phyloP scores from a whole-genome alignment of 2,113 vertebrate genomes.

The Tychaedon coryphoeus region DNA sequence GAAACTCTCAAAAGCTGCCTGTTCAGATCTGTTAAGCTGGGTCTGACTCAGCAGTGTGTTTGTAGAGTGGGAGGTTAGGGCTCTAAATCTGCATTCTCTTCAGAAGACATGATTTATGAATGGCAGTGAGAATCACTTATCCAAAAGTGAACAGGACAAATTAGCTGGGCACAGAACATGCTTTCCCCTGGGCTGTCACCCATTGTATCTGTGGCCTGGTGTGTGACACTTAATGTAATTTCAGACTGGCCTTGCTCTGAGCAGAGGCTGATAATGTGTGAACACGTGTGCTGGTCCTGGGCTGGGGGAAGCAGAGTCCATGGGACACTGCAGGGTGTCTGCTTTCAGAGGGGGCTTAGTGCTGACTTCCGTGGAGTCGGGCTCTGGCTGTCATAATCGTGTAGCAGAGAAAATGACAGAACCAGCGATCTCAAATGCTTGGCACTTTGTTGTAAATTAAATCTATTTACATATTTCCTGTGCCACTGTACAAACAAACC shows the following conservation, averaged over 20 bases:
- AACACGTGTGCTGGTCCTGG: neutral
- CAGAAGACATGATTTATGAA: neutral
- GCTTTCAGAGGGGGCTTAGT: neutral
- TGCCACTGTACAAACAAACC: slow-evolving; percentile 21
- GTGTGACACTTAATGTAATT: neutral
- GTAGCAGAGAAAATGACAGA: neutral
- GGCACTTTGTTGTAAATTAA: slow-evolving; percentile 12
- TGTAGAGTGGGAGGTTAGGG: neutral
- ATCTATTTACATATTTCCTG: slow-evolving; percentile 44
- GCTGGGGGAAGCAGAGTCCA: neutral
- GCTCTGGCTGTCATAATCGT: neutral
- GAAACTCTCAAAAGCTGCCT: neutral
- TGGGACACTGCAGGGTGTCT: neutral
- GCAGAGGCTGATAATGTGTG: neutral
- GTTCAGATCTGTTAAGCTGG: neutral
- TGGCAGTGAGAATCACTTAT: neutral
- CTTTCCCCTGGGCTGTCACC: neutral
- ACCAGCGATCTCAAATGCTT: neutral
- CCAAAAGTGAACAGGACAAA: neutral
- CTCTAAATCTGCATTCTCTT: neutral
- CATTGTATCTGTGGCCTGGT: neutral
- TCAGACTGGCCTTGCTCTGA: neutral
- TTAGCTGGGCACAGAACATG: neutral
- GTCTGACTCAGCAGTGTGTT: neutral
- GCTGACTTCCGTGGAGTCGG: neutral